phyloP scores from a whole-genome alignment of 2,797 vertebrate species.

The Diglossa cyanea region DNA sequence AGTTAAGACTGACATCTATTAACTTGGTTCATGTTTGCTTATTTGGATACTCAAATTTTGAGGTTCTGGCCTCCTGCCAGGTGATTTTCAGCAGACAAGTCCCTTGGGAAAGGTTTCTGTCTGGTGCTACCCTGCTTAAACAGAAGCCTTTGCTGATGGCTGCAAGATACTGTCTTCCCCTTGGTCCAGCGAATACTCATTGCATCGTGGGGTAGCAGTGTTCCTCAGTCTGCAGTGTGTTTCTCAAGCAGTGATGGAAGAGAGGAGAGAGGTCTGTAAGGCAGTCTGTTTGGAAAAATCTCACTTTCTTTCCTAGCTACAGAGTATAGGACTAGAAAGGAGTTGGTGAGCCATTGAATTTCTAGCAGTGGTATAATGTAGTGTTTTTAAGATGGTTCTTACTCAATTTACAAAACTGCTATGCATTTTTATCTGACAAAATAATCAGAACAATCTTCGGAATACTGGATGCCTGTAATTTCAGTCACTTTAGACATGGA shows the following conservation, averaged over 20 bases:
- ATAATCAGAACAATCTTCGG: background rate
- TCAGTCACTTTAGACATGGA: background rate
- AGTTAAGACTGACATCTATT: background rate
- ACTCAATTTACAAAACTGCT: background rate
- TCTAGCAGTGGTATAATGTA: background rate
- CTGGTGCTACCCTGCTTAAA: background rate
- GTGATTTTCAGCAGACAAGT: background rate
- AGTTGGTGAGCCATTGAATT: background rate
- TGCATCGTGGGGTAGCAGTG: background rate
- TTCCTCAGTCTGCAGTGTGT: background rate
- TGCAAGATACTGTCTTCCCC: background rate
- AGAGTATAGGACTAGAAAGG: background rate
- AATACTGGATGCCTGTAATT: background rate
- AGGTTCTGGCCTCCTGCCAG: background rate
- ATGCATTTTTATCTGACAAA: background rate
- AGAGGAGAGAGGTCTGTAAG: background rate
- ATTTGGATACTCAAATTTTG: background rate
- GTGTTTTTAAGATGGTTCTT: background rate
- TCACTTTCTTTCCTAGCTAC: background rate
- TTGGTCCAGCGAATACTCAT: background rate
- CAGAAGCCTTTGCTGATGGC: background rate
- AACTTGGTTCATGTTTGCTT: background rate
- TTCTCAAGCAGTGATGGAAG: background rate
- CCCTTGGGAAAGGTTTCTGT: background rate
- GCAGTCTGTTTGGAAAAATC: background rate